Evolutionary conservation across 2,888 invertebrate genomes (phyloP).

Genomic region (Philaethria dido): DNA sequence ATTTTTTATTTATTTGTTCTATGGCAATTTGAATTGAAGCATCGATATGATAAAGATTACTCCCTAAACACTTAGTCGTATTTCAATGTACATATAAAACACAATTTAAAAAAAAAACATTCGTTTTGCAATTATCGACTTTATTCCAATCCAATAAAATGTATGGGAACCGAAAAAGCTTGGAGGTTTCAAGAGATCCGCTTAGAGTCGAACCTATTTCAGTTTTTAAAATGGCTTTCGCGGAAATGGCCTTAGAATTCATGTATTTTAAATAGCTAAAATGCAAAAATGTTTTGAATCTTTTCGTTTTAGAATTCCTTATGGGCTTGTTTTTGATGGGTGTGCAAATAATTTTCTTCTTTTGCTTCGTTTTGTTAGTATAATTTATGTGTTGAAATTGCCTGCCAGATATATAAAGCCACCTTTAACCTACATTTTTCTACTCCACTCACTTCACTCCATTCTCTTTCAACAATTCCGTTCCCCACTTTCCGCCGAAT

Average conservation of each 20-base stretch:
- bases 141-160: conserved; percentile 6
- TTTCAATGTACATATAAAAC: background rate
- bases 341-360: no score
- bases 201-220: conserved; percentile 69
- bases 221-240: conserved; percentile 76
- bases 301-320: background rate
- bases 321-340: no score
- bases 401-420: no score
- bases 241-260: conserved; percentile 49
- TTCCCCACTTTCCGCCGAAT: no score
- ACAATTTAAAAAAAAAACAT: background rate
- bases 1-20: no score
- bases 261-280: conserved; percentile 10
- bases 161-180: background rate
- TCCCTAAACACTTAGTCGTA: conserved; percentile 2
- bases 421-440: no score
- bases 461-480: no score
- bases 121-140: conserved; percentile 6
- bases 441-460: no score
- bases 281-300: background rate
- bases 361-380: background rate
- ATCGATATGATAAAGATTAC: no score
- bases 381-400: no score
- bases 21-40: no score
- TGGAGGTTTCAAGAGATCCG: conserved; percentile 58